phyloP scores from a whole-genome alignment of 2,888 invertebrate genomes.

The Alcis repandata region DNA sequence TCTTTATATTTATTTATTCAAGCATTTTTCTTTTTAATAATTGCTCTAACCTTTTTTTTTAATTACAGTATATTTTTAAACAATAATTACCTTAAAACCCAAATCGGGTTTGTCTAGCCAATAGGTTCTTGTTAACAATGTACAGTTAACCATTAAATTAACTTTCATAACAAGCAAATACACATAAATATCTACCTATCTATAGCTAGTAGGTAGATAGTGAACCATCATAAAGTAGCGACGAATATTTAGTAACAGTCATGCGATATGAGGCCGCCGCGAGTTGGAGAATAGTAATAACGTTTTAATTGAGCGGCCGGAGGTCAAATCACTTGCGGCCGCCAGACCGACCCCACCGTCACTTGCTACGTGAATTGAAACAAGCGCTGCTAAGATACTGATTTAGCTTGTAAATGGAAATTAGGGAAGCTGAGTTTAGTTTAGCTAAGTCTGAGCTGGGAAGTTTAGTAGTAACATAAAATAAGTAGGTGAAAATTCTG shows the following conservation, averaged over 20 bases:
- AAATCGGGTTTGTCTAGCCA: too few species aligned
- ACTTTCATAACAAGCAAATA: too few species aligned
- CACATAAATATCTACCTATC: background rate
- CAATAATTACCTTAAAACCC: too few species aligned
- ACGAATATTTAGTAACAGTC: conserved; percentile 50
- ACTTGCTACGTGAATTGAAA: conserved; percentile 31
- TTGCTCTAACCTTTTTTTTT: too few species aligned
- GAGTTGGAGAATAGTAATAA: conserved; percentile 61
- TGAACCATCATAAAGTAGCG: conserved; percentile 26
- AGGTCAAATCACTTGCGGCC: conserved; percentile 85
- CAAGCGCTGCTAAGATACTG: conserved; percentile 20
- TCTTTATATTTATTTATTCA: too few species aligned
- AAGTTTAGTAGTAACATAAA: too few species aligned
- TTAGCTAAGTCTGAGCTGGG: too few species aligned
- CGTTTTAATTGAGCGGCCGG: conserved; percentile 83
- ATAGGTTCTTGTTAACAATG: too few species aligned
- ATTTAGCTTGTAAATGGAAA: conserved; percentile 12
- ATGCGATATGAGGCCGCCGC: conserved; percentile 59
- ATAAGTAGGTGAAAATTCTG: too few species aligned
- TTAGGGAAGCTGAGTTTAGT: background rate
- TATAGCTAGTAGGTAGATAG: background rate
- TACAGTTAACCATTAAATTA: too few species aligned
- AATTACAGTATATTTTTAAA: too few species aligned
- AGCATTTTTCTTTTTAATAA: too few species aligned
- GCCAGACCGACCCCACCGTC: conserved; percentile 52